Evolutionary conservation across 2,113 vertebrate species (phyloP).

Genomic region (Planiliza haematocheilus): DNA sequence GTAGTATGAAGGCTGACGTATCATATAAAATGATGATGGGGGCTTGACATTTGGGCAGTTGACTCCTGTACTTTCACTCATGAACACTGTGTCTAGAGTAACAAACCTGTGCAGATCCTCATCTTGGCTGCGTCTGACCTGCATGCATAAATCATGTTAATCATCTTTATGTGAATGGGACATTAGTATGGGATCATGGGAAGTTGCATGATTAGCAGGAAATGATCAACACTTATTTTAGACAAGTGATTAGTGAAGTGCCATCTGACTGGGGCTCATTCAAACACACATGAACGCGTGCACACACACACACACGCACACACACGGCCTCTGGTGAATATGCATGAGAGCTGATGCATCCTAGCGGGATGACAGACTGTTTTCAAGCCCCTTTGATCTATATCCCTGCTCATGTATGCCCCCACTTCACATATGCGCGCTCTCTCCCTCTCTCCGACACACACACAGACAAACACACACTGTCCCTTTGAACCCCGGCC

Average conservation of each 20-base stretch:
- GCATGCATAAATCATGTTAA: not conserved
- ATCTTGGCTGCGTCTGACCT: not conserved
- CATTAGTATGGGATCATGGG: not conserved
- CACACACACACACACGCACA: not conserved
- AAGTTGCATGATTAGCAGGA: slow-evolving; percentile 10
- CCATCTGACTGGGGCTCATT: slow-evolving; percentile 18
- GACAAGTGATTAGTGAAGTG: slow-evolving; percentile 35
- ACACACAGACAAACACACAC: slow-evolving; percentile 46
- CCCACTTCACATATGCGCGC: not conserved
- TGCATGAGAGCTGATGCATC: slow-evolving; percentile 65
- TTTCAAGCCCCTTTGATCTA: slow-evolving; percentile 71
- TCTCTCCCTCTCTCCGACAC: slow-evolving; percentile 20
- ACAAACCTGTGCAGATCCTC: not conserved
- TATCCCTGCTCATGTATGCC: slow-evolving; percentile 30
- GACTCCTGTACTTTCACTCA: not conserved
- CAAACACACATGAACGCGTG: slow-evolving; percentile 2
- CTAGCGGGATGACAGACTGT: slow-evolving; percentile 64
- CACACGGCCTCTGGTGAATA: slow-evolving; percentile 55
- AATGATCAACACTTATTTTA: slow-evolving; percentile 13
- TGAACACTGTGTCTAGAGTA: not conserved
- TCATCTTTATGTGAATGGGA: not conserved
- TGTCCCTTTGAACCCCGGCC: slow-evolving; percentile 71
- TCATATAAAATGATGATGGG: no score
- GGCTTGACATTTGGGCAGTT: not conserved
- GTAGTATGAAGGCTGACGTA: no score